A percentile compares a stretch with the other conserved stretches of the same genome.
These are phyloP conservation scores for Disparrhopalites patrizii DNA, from an alignment of 2,888 invertebrate genomes.

Conservation along the genomic window DNA sequence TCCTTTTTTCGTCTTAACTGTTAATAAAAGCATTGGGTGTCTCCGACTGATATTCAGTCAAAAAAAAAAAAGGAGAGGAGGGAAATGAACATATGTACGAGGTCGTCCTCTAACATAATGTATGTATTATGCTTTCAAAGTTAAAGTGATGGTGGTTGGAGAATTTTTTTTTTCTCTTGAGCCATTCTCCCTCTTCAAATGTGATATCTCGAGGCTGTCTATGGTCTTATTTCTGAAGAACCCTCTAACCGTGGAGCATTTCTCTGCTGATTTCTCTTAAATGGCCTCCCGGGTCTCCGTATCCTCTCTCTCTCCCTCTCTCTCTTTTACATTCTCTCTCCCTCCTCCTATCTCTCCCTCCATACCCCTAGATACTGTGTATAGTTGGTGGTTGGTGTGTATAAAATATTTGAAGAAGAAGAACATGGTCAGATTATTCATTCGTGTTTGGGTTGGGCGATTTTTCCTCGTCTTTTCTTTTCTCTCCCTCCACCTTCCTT, in stretches of 20 bases:
- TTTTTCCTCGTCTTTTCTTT: constrained; percentile 12
- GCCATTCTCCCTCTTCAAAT: constrained; percentile 17
- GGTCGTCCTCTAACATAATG: too few species aligned
- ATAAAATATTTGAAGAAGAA: too few species aligned
- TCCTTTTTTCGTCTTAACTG: too few species aligned
- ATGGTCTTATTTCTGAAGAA: constrained; percentile 9
- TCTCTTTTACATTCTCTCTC: not conserved
- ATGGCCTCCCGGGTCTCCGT: constrained; percentile 25
- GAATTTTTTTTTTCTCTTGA: too few species aligned
- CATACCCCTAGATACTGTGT: too few species aligned
- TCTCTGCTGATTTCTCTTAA: constrained; percentile 26
- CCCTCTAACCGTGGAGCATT: constrained; percentile 6
- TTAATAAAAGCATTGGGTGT: constrained; percentile 10
- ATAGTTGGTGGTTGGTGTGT: too few species aligned
- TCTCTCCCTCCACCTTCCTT: not conserved
- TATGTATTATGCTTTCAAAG: too few species aligned
- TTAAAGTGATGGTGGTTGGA: too few species aligned
- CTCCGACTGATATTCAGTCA: constrained; percentile 1
- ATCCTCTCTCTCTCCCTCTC: constrained; percentile 1
- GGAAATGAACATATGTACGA: too few species aligned
- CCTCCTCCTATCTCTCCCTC: too few species aligned
- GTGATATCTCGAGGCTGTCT: constrained; percentile 20
- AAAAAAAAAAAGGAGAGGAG: too few species aligned
- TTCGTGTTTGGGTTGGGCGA: constrained; percentile 26
- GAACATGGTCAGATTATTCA: constrained; percentile 23